A percentile compares a stretch with the other conserved stretches of the same genome.
Conservation (phyloP, 2,888 invertebrate species). For the Lithophane socia region DNA sequence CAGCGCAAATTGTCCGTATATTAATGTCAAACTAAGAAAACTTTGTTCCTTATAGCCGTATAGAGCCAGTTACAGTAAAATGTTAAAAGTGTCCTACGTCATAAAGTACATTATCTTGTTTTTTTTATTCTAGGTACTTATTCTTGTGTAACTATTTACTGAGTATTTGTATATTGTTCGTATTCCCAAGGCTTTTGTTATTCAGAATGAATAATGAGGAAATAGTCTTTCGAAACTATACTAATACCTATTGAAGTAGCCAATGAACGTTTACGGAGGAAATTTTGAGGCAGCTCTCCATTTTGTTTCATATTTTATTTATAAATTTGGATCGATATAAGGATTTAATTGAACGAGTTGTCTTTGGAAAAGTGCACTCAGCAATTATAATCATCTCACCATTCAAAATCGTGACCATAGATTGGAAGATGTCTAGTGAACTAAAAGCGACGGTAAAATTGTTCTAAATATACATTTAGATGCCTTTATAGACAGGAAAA, state of each 20-base stretch:
- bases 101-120: slow-evolving; percentile 4
- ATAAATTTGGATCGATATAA: background rate
- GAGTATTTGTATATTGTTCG: slow-evolving; percentile 45
- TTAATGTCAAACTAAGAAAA: slow-evolving; percentile 14
- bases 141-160: slow-evolving; percentile 32
- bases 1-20: slow-evolving; percentile 14
- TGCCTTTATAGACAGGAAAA: background rate
- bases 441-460: slow-evolving; percentile 25
- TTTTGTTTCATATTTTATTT: slow-evolving; percentile 4
- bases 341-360: slow-evolving; percentile 42
- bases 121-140: slow-evolving; percentile 29
- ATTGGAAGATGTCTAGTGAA: slow-evolving; percentile 47
- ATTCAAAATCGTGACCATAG: slow-evolving; percentile 54
- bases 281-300: background rate
- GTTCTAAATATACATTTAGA: slow-evolving; percentile 22
- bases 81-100: slow-evolving; percentile 19
- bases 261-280: slow-evolving; percentile 9
- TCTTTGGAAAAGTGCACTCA: slow-evolving; percentile 12
- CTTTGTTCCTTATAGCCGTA: slow-evolving; percentile 55
- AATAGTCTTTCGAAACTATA: slow-evolving; percentile 42
- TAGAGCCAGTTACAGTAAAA: slow-evolving; percentile 26
- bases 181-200: slow-evolving; percentile 45
- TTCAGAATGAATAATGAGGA: slow-evolving; percentile 47
- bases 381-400: slow-evolving; percentile 50
- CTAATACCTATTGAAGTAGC: slow-evolving; percentile 14